A percentile compares a stretch with the other conserved stretches of the same genome.
phyloP scores from a whole-genome alignment of 2,113 vertebrate species.

The Coptodon rendalli region DNA sequence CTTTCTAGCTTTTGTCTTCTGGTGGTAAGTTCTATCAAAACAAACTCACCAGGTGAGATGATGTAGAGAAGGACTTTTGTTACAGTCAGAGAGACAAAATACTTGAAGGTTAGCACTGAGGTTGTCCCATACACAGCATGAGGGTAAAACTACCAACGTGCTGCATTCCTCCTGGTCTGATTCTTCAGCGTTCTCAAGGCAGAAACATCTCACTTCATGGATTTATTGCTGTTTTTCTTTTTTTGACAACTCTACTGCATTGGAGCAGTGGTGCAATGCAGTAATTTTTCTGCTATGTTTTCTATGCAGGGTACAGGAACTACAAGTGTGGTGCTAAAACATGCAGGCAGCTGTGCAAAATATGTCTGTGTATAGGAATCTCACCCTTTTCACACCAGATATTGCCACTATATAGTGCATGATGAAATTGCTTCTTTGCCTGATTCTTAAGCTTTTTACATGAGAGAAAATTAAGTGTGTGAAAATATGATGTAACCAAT shows the following conservation, averaged over 20 bases:
- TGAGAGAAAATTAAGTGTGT: background rate
- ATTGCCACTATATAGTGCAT: background rate
- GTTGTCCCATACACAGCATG: background rate
- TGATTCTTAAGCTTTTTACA: background rate
- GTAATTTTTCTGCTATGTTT: background rate
- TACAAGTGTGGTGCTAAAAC: background rate
- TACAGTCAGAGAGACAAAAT: background rate
- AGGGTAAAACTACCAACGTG: background rate
- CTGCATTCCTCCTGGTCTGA: background rate
- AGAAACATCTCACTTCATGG: background rate
- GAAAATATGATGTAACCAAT: background rate
- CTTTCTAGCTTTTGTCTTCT: background rate
- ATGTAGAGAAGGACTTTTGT: background rate
- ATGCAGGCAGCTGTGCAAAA: background rate
- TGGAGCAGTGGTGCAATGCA: background rate
- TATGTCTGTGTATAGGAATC: background rate
- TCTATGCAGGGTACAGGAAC: background rate
- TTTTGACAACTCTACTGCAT: background rate
- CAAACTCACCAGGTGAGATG: background rate
- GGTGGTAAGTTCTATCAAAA: background rate
- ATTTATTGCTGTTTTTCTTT: constrained; percentile 5
- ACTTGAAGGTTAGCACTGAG: background rate
- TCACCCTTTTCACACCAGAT: background rate
- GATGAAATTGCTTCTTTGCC: background rate
- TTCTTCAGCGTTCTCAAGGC: background rate